Evolutionary conservation across 92 coral and sea anemone species (phyloP).

Genomic region (Desmophyllum pertusum): DNA sequence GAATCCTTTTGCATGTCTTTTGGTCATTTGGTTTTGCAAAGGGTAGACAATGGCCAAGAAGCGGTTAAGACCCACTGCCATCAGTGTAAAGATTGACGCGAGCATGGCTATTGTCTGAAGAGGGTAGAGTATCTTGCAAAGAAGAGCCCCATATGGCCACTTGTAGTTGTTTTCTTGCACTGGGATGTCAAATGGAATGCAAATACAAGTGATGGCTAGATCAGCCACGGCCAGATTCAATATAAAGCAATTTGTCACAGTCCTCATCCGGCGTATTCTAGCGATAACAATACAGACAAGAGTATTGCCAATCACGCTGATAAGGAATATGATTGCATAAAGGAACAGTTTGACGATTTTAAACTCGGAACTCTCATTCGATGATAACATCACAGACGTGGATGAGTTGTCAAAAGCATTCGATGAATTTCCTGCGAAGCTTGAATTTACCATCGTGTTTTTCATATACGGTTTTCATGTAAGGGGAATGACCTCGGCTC

Average conservation of each 20-base stretch:
- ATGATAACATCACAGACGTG: background rate
- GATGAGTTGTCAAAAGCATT: background rate
- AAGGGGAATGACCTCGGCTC: background rate
- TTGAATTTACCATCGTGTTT: background rate
- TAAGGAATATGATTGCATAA: constrained; percentile 69
- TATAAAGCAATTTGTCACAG: constrained; percentile 79
- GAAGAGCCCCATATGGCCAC: constrained; percentile 80
- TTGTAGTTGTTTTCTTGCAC: constrained; percentile 74
- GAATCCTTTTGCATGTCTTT: constrained; percentile 55
- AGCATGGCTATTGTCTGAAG: constrained; percentile 76
- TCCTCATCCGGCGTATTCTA: constrained; percentile 74
- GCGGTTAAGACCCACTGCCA: constrained; percentile 78
- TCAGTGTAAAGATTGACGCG: constrained; percentile 79
- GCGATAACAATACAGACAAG: constrained; percentile 75
- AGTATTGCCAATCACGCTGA: constrained; percentile 75
- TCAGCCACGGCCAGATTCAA: constrained; percentile 81
- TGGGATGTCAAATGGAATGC: constrained; percentile 86
- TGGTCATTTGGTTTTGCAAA: constrained; percentile 70
- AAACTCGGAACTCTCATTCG: constrained; percentile 35
- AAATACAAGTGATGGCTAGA: constrained; percentile 75
- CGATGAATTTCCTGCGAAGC: constrained; percentile 1
- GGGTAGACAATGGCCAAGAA: constrained; percentile 94
- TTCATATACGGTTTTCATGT: background rate
- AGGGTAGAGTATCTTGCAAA: constrained; percentile 81
- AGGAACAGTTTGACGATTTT: constrained; percentile 65